Evolutionary conservation across 2,888 invertebrate species (phyloP).

Genomic region (Eumerus sabulonum): DNA sequence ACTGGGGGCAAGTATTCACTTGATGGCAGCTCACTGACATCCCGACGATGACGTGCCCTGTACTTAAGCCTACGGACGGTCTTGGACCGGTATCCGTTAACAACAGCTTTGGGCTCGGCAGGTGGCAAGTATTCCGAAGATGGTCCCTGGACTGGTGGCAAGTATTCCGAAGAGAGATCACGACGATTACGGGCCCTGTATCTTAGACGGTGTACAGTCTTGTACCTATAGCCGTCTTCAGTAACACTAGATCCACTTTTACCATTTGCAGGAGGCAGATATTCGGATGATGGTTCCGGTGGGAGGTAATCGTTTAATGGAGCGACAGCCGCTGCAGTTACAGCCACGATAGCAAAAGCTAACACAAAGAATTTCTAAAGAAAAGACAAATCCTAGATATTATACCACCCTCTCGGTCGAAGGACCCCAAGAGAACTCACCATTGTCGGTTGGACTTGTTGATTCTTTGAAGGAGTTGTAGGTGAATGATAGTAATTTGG

Average conservation of each 20-base stretch:
- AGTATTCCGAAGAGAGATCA: conserved; percentile 74
- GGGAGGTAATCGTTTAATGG: conserved; percentile 74
- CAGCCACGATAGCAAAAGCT: conserved; percentile 71
- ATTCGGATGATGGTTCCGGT: conserved; percentile 66
- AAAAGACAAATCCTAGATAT: not conserved
- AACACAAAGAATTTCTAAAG: conserved; percentile 73
- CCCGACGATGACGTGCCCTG: conserved; percentile 76
- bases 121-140: conserved; percentile 75
- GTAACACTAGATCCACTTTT: conserved; percentile 66
- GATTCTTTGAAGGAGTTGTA: conserved; percentile 8
- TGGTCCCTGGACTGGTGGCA: conserved; percentile 73
- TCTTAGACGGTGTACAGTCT: conserved; percentile 73
- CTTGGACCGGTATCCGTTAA: conserved; percentile 77
- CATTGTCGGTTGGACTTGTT: conserved; percentile 42
- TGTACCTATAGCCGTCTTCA: conserved; percentile 74
- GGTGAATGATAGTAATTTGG: conserved; percentile 56
- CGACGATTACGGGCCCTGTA: conserved; percentile 73
- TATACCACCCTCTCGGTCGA: not conserved
- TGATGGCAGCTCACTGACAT: conserved; percentile 73
- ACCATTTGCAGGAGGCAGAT: conserved; percentile 63
- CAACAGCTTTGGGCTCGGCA: conserved; percentile 73
- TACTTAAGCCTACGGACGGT: conserved; percentile 76
- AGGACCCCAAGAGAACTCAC: conserved; percentile 22
- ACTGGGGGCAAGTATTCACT: conserved; percentile 74
- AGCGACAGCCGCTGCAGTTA: conserved; percentile 71